Evolutionary conservation across 2,888 invertebrate genomes (phyloP).

Genomic region (Scaptodrosophila latifasciaeformis): DNA sequence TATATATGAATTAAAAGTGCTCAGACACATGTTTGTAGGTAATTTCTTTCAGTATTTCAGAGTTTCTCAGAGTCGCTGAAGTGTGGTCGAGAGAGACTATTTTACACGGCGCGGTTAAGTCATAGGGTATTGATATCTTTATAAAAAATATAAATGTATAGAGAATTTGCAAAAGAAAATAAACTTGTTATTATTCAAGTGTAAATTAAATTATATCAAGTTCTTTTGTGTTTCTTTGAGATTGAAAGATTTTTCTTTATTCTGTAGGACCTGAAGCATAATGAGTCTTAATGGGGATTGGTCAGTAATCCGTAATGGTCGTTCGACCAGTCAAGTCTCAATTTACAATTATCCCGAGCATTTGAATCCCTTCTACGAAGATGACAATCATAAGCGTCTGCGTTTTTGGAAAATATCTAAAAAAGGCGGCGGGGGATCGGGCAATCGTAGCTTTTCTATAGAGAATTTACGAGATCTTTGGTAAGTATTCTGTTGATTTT

Average conservation of each 20-base stretch:
- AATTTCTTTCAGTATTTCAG: slow-evolving; percentile 16
- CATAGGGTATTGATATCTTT: not conserved
- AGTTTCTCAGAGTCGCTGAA: slow-evolving; percentile 6
- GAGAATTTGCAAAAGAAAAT: slow-evolving; percentile 15
- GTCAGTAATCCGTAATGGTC: slow-evolving; percentile 56
- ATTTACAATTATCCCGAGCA: slow-evolving; percentile 85
- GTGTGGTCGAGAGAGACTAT: too few species aligned
- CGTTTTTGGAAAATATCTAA: slow-evolving; percentile 78
- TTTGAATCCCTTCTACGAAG: slow-evolving; percentile 84
- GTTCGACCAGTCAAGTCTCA: slow-evolving; percentile 75
- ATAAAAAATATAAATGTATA: not conserved
- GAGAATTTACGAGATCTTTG: slow-evolving; percentile 79
- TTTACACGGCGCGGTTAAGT: too few species aligned
- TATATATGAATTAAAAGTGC: not conserved
- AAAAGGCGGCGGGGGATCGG: slow-evolving; percentile 47
- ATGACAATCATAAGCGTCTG: slow-evolving; percentile 80
- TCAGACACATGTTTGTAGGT: not conserved
- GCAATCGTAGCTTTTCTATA: slow-evolving; percentile 79
- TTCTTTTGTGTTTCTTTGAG: not conserved
- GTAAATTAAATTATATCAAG: slow-evolving; percentile 15
- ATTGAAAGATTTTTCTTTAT: not conserved
- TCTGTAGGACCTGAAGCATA: slow-evolving; percentile 24
- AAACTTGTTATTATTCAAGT: slow-evolving; percentile 2
- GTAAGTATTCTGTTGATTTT: slow-evolving; percentile 73
- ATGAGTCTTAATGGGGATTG: slow-evolving; percentile 54